Evolutionary conservation across 2,797 vertebrate species (phyloP).

Genomic region (Dromococcyx pavoninus): DNA sequence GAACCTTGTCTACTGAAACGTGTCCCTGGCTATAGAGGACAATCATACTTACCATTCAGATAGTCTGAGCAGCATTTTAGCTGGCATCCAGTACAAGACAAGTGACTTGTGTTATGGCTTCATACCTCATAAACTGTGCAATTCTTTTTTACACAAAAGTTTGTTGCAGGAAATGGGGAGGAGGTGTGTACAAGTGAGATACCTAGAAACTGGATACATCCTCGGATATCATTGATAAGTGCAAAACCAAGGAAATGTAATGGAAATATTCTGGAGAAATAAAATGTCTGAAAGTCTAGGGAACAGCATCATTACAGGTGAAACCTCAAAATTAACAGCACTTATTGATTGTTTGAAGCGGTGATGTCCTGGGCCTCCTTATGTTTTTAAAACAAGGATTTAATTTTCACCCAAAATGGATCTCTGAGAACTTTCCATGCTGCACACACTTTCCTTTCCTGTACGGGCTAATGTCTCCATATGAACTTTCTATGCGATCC

Average conservation of each 20-base stretch:
- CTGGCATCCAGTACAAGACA: no score
- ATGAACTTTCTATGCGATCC: not conserved
- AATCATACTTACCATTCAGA: no score
- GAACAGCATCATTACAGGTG: not conserved
- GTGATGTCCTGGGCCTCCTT: accelerated
- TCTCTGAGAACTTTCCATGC: not conserved
- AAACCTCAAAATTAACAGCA: not conserved
- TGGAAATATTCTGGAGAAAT: not conserved
- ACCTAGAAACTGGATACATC: not conserved
- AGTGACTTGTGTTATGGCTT: no score
- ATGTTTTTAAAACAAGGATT: not conserved
- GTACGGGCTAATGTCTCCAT: not conserved
- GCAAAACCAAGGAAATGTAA: not conserved
- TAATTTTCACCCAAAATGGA: not conserved
- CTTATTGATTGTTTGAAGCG: not conserved
- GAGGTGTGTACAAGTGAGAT: no score
- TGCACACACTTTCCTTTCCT: not conserved
- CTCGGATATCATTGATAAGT: not conserved
- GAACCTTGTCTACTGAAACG: no score
- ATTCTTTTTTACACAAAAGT: no score
- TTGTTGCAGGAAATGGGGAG: no score
- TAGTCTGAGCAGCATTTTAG: no score
- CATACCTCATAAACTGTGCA: no score
- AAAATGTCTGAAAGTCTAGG: not conserved
- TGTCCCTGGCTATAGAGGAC: no score